Evolutionary conservation across 2,113 vertebrate species (phyloP).

Genomic region (Cyphomyrus plagiostoma): DNA sequence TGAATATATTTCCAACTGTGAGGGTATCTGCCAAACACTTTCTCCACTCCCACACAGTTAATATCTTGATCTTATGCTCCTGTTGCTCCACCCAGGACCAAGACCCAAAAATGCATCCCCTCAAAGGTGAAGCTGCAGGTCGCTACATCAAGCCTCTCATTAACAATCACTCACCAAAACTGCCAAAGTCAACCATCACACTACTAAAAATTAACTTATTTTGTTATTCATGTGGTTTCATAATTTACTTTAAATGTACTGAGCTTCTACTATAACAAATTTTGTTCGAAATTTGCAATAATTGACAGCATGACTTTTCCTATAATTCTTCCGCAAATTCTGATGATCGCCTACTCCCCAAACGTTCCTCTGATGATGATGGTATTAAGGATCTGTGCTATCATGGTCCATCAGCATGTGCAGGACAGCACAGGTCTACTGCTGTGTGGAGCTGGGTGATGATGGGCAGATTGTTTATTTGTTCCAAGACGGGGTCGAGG

Average conservation of each 20-base stretch:
- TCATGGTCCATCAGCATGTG: not conserved
- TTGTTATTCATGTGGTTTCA: not conserved
- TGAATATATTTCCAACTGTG: slow-evolving; percentile 24
- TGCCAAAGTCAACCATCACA: not conserved
- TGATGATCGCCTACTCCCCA: not conserved
- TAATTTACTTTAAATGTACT: not conserved
- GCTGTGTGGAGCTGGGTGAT: not conserved
- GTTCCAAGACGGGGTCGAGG: not conserved
- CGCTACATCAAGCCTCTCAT: not conserved
- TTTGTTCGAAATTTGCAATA: not conserved
- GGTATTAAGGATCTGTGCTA: not conserved
- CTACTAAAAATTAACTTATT: not conserved
- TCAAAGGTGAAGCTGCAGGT: not conserved
- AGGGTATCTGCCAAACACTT: slow-evolving; percentile 19
- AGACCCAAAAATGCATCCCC: not conserved
- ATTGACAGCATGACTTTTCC: not conserved
- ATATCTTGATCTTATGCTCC: not conserved
- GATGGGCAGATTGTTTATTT: not conserved
- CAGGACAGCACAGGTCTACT: not conserved
- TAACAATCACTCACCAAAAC: not conserved
- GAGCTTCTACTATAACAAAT: not conserved
- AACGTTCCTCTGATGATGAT: not conserved
- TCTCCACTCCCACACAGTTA: not conserved
- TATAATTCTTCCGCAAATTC: not conserved
- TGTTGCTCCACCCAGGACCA: not conserved